Conservation (phyloP, 2,888 invertebrate genomes). For the Ophonus ardosiacus region DNA sequence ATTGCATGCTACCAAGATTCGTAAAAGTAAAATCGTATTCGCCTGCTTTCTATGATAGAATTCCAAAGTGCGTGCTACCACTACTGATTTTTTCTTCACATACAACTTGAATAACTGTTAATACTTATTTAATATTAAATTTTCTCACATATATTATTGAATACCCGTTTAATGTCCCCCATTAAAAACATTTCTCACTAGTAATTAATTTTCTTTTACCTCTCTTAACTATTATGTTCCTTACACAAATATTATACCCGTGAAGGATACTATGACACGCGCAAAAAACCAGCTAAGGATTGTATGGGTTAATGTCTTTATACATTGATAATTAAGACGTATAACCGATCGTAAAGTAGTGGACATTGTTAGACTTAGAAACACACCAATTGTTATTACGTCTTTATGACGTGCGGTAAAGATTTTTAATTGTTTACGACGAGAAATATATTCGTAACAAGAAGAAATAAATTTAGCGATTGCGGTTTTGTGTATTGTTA, state of each 20-base stretch:
- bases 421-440: constrained; percentile 49
- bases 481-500: not conserved
- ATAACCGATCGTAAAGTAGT: not conserved
- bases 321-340: constrained; percentile 41
- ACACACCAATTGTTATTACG: not conserved
- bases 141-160: not conserved
- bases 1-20: too few species aligned
- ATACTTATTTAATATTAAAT: not conserved
- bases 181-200: not conserved
- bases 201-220: not conserved
- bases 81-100: not conserved
- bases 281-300: not conserved
- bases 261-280: not conserved
- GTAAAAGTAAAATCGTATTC: too few species aligned
- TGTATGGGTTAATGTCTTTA: constrained; percentile 15
- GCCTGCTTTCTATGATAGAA: too few species aligned
- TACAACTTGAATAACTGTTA: not conserved
- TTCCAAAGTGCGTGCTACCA: too few species aligned
- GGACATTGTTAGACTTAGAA: not conserved
- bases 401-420: constrained; percentile 63
- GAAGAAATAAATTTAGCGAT: constrained; percentile 34
- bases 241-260: not conserved
- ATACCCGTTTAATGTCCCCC: not conserved
- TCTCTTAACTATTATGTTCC: not conserved
- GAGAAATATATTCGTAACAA: not conserved